phyloP scores from a whole-genome alignment of 2,113 vertebrate genomes.

The Takifugu flavidus region DNA sequence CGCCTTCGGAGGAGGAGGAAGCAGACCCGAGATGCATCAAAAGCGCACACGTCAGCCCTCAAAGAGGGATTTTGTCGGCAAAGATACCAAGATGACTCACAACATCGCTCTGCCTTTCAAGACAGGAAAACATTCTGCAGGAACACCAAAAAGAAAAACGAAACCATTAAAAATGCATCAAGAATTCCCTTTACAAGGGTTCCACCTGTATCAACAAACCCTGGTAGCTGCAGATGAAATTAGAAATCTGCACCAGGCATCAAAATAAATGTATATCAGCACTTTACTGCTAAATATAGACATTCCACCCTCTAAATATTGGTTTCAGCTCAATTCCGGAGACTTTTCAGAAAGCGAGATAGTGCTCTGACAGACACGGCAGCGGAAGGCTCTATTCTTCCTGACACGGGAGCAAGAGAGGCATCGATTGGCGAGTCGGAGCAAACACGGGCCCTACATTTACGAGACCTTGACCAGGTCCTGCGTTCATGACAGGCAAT shows the following conservation, averaged over 20 bases:
- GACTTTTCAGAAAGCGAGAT: conserved; percentile 31
- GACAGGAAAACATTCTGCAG: conserved; percentile 18
- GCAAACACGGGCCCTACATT: conserved; percentile 52
- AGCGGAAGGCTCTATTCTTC: conserved; percentile 8
- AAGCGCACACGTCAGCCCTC: conserved; percentile 18
- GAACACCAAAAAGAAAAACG: not conserved
- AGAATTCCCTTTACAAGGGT: not conserved
- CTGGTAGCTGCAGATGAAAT: not conserved
- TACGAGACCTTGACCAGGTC: conserved; percentile 62
- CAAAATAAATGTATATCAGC: conserved; percentile 4
- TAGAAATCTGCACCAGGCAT: not conserved
- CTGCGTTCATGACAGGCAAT: conserved; percentile 52
- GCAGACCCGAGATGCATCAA: conserved; percentile 19
- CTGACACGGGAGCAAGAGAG: conserved; percentile 28
- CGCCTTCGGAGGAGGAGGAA: conserved; percentile 1
- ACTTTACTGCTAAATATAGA: not conserved
- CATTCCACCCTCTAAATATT: not conserved
- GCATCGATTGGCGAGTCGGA: conserved; percentile 44
- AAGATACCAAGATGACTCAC: conserved; percentile 33
- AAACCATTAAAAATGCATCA: conserved; percentile 23
- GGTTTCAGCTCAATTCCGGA: conserved; percentile 26
- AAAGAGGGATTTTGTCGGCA: conserved; percentile 19
- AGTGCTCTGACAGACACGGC: conserved; percentile 36
- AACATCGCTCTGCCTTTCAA: conserved; percentile 23
- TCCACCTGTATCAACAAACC: conserved; percentile 6